Conservation (phyloP, 2,113 vertebrate genomes). For the Pitta sordida region DNA sequence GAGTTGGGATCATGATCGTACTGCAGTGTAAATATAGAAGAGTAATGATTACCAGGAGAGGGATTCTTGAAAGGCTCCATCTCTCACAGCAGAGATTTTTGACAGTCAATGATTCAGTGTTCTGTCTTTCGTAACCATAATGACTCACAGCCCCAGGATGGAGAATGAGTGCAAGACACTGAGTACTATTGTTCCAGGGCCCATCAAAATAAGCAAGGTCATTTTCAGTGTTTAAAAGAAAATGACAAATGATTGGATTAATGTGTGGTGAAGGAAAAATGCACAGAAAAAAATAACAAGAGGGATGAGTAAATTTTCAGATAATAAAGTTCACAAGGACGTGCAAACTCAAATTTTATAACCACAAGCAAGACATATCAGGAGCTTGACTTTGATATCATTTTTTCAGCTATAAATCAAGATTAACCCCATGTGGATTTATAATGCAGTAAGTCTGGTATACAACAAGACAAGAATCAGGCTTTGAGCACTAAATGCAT, state of each 20-base stretch:
- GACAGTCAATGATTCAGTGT: slow-evolving; percentile 47
- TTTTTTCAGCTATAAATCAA: slow-evolving; percentile 38
- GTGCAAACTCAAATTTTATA: neutral
- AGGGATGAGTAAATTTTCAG: neutral
- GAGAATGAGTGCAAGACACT: neutral
- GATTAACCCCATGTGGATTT: slow-evolving; percentile 9
- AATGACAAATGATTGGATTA: neutral
- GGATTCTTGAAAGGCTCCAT: slow-evolving; percentile 18
- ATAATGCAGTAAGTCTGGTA: neutral
- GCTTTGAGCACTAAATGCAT: neutral
- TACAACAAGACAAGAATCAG: neutral
- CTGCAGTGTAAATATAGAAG: neutral
- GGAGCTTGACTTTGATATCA: slow-evolving; percentile 13
- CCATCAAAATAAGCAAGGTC: slow-evolving; percentile 57
- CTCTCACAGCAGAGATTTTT: slow-evolving; percentile 16
- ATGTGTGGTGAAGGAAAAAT: neutral
- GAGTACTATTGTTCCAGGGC: slow-evolving; percentile 41
- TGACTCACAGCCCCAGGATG: slow-evolving; percentile 53
- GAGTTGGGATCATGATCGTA: neutral
- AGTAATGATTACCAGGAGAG: slow-evolving; percentile 19
- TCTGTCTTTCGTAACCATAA: slow-evolving; percentile 49
- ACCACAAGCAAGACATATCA: slow-evolving; percentile 1
- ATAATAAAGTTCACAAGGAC: neutral
- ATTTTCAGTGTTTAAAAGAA: slow-evolving; percentile 18
- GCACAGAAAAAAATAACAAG: neutral